Percentiles rank a stretch among this genome's conserved stretches.
Conservation (phyloP, 1,140 invertebrate species). For the Trichonephila clavipes region DNA sequence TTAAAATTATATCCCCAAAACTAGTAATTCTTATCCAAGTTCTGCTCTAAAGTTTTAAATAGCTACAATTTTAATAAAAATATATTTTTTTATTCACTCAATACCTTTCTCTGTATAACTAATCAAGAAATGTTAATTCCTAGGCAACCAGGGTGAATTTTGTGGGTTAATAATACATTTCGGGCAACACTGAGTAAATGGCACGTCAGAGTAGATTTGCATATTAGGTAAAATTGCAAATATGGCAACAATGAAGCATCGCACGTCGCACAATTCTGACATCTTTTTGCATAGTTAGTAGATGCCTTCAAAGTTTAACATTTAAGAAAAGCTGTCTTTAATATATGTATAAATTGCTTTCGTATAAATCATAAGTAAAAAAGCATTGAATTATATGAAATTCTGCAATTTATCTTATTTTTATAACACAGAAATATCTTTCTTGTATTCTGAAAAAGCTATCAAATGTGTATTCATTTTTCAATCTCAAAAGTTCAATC, state of each 20-base stretch:
- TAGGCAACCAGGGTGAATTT: background rate
- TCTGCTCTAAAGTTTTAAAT: background rate
- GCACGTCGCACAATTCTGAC: background rate
- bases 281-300: background rate
- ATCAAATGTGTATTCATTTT: no score
- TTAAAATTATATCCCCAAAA: constrained; percentile 45
- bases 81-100: background rate
- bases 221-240: background rate
- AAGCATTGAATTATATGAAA: no score
- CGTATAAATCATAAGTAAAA: no score
- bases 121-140: constrained; percentile 17
- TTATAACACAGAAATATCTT: no score
- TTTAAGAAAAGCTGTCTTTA: no score
- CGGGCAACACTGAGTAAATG: background rate
- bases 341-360: no score
- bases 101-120: background rate
- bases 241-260: background rate
- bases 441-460: no score
- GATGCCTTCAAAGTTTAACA: no score
- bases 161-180: background rate
- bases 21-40: constrained; percentile 25
- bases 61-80: constrained; percentile 27
- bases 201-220: background rate
- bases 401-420: no score
- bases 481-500: no score